Evolutionary conservation across 2,797 vertebrate genomes (phyloP), one percentile per base, ranked within the genome.

Genomic region (Geotria australis): DNA sequence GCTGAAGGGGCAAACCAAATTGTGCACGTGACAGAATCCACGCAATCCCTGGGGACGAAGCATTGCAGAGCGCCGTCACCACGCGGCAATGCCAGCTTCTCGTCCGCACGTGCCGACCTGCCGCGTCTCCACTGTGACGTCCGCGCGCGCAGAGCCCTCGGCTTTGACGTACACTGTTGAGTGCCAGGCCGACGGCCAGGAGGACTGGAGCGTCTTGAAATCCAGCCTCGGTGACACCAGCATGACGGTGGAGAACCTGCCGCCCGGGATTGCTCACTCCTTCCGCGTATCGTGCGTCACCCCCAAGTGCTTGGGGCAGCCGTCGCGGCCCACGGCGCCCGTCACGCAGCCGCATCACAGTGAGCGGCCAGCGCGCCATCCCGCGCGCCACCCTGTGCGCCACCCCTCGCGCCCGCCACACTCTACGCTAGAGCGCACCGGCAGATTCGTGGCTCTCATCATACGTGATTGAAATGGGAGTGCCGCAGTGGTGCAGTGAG

Each of bases 231-330:
- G 65, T 65, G 75, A 85, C 48, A 83, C 79, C 11, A 68, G 59
- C 49, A 83, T 77, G 69, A 79, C 69, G 0, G 72, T 86, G 65
- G 71, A 63, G 1, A 71, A 78, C 4, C 73, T 95, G 61, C 80
- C 78, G 63, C 94, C 93, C 63, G 77, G 74, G 1, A 72, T 77
- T 38, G 78, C 76, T 61, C 86, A 93, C 46, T 59, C 79, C 60
- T 98, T 98, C 73, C 76, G 91, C 48, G 73, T 96, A 63, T 73
- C 94, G 65, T 84, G 82, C 2, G 74, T 81, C 64, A 85, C 84
- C 3, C 70, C 77, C 60, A 93, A 86, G 68, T 77, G 78, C 62
- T 86, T 82, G 70, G 94, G 88, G 77, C 95, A 91, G 57, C 88
- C 91, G 1, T 93, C 83, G 0, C 64, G 72, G 0, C 61, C 76